Evolutionary conservation across 1,140 invertebrate genomes (phyloP).

Genomic region (Drosophila arawakana): DNA sequence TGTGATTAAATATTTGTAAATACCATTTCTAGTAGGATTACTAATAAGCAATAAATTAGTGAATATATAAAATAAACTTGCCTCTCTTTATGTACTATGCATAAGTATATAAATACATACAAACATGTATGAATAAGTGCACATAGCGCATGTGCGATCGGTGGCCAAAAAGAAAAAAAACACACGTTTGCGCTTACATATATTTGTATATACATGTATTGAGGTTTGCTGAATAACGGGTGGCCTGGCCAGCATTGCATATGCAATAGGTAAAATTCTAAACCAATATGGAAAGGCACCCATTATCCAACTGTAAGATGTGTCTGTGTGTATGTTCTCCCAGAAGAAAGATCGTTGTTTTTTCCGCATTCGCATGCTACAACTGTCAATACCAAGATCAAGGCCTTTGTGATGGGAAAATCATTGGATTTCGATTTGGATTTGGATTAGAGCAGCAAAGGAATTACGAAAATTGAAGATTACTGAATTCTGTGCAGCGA

Average conservation of each 20-base stretch:
- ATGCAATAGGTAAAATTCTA: no score
- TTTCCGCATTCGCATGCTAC: slow-evolving; percentile 31
- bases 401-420: slow-evolving; percentile 45
- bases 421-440: no score
- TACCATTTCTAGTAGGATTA: neutral
- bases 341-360: slow-evolving; percentile 9
- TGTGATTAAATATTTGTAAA: neutral
- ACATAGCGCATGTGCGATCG: slow-evolving; percentile 3
- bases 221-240: no score
- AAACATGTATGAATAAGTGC: no score
- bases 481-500: slow-evolving; percentile 10
- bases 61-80: neutral
- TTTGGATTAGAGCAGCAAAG: neutral
- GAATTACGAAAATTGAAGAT: slow-evolving; percentile 7
- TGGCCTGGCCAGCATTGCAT: no score
- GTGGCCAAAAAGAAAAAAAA: slow-evolving; percentile 1
- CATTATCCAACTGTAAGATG: no score
- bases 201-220: neutral
- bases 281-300: no score
- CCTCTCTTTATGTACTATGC: no score
- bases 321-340: neutral
- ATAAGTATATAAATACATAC: neutral
- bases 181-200: neutral
- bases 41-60: neutral
- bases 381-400: slow-evolving; percentile 47